phyloP scores from a whole-genome alignment of 1,140 invertebrate genomes.

The Bilobella aurantiaca region DNA sequence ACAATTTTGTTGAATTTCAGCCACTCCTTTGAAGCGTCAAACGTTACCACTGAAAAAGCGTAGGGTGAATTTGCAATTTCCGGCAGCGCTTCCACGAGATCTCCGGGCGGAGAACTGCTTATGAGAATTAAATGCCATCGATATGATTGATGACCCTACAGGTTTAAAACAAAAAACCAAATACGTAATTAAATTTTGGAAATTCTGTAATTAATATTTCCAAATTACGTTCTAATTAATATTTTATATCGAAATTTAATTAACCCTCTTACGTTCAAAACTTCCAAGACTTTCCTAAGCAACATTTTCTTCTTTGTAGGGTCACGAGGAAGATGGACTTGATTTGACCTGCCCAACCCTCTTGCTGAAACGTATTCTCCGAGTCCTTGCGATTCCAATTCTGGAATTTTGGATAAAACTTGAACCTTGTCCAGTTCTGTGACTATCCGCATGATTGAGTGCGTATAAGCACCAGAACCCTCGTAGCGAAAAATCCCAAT shows the following conservation, averaged over 20 bases:
- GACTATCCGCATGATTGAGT: not conserved
- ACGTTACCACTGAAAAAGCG: slow-evolving; percentile 17
- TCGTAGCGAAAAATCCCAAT: not conserved
- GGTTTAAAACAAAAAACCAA: not conserved
- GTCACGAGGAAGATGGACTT: not conserved
- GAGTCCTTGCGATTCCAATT: not conserved
- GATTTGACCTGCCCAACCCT: not conserved
- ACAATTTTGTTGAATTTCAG: slow-evolving; percentile 16
- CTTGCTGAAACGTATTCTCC: not conserved
- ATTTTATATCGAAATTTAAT: no score
- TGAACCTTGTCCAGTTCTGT: not conserved
- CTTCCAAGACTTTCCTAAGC: not conserved
- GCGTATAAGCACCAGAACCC: not conserved
- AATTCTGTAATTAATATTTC: no score
- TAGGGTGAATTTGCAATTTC: not conserved
- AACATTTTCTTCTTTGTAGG: not conserved
- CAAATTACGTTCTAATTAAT: no score
- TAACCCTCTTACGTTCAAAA: not conserved
- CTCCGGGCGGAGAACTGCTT: not conserved
- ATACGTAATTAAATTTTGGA: no score
- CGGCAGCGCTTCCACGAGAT: not conserved
- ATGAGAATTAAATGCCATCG: slow-evolving; percentile 16
- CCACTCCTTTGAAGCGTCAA: slow-evolving; percentile 16
- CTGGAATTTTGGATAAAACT: not conserved
- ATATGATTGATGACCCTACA: not conserved